Evolutionary conservation across 2,888 invertebrate genomes (phyloP).

Genomic region (Penaeus monodon): DNA sequence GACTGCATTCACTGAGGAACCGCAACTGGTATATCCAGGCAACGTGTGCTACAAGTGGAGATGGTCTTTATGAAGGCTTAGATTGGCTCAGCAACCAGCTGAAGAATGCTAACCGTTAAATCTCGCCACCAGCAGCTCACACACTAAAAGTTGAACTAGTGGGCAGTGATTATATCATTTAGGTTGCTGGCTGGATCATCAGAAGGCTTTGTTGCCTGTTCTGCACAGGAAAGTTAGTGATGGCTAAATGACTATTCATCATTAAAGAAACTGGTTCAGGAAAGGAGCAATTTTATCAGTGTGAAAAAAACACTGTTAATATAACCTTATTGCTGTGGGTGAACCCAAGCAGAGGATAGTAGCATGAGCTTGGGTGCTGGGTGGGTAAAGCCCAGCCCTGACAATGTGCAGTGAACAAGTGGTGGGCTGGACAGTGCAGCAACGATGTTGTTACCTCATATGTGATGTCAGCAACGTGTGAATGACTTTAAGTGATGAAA

Average conservation of each 20-base stretch:
- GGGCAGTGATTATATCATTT: conserved; percentile 50
- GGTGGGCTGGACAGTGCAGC: conserved; percentile 50
- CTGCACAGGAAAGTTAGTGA: conserved; percentile 51
- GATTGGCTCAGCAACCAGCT: conserved; percentile 99
- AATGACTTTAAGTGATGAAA: conserved; percentile 51
- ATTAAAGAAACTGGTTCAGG: conserved; percentile 27
- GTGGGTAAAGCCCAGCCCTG: conserved; percentile 7
- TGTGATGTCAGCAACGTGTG: conserved; percentile 45
- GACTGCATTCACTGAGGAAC: conserved; percentile 96
- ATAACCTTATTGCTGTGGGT: conserved; percentile 19
- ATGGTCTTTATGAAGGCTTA: conserved; percentile 98
- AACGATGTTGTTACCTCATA: conserved; percentile 37
- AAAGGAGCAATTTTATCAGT: conserved; percentile 41
- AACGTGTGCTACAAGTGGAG: conserved; percentile 98
- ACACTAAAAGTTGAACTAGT: conserved; percentile 36
- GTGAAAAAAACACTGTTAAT: conserved; percentile 59
- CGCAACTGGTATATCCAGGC: conserved; percentile 95
- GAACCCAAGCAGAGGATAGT: background rate
- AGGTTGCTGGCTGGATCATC: conserved; percentile 39
- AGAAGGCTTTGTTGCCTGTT: conserved; percentile 34
- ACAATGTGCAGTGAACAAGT: conserved; percentile 56
- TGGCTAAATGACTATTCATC: conserved; percentile 35
- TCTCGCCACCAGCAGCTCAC: conserved; percentile 50
- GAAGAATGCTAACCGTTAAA: conserved; percentile 97
- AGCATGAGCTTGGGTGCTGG: conserved; percentile 22